Evolutionary conservation across 2,888 invertebrate species (phyloP), one percentile per base, ranked within the genome.

Genomic region (Andrena camellia): DNA sequence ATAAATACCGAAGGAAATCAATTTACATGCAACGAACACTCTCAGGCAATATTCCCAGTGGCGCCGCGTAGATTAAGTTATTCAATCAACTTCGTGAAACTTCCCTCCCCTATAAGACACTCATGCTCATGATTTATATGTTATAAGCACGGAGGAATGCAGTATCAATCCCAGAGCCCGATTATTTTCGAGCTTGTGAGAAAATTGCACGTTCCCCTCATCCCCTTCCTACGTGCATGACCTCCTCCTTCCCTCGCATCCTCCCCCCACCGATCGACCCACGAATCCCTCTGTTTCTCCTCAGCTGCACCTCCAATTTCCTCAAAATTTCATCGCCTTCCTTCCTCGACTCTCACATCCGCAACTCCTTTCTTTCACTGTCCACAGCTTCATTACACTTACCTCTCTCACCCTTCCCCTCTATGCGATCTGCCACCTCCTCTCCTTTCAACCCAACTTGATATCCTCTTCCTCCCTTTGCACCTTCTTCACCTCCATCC

Each of bases 141-240:
- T 23, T 69, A 54, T 62, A 63, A 59, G 72, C 59, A 66, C 52
- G 67, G 54, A 71, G 86, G 84, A 88, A 86, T 83, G 89, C 84
- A 75, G 82, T 87, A 90, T 91, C 90, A 90, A 91, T 90, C 86
- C 88, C 85, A 64, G 76, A 42, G 80, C 74, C 82, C 86, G 89
- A 91, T 92, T 90, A 91, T 92, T 91, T 91, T 90, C 85, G 84
- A 91, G 86, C 90, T 90, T 90, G 90, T 90, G 88, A 92, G 92
- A 89, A 92, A 93, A 93, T 93, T 92, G 91, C 91, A 91, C 88
- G 85, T 89, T 90, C 86, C 87, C 84, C 79, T 57, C 73, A 74
- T 54, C 80, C 62, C 68, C 64, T 76, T 87, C 69, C 13, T 84
- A 35, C 29, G 48, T 54, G 63, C 72, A 57, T 17, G 23, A 66